phyloP scores from a whole-genome alignment of 2,797 vertebrate species.

The Betta splendens region DNA sequence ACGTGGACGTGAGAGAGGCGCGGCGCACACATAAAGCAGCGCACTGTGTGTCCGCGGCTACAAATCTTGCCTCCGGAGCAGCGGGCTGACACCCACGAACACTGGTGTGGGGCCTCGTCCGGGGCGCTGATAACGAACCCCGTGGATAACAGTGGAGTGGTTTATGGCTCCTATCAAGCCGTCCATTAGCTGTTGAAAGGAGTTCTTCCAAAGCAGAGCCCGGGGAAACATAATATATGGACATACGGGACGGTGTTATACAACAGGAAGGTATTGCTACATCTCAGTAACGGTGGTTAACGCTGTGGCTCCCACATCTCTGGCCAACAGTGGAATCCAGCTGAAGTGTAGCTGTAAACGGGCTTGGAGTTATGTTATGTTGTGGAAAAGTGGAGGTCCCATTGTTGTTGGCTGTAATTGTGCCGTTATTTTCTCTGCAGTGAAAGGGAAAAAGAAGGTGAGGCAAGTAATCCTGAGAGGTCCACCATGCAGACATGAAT shows the following conservation, averaged over 20 bases:
- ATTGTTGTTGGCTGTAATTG: conserved; percentile 51
- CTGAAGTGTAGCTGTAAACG: conserved; percentile 56
- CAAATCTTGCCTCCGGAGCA: conserved; percentile 60
- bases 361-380: conserved; percentile 36
- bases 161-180: conserved; percentile 60
- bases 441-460: conserved; percentile 20
- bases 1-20: conserved; percentile 53
- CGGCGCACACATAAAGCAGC: conserved; percentile 55
- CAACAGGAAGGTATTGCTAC: conserved; percentile 29
- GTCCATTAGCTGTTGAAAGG: conserved; percentile 61
- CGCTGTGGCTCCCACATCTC: conserved; percentile 20
- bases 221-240: conserved; percentile 30
- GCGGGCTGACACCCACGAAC: conserved; percentile 60
- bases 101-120: conserved; percentile 56
- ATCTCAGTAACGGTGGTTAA: conserved; percentile 27
- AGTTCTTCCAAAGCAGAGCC: conserved; percentile 27
- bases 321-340: conserved; percentile 42
- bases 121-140: conserved; percentile 69
- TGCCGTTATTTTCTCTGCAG: conserved; percentile 34
- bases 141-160: conserved; percentile 47
- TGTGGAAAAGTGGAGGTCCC: conserved; percentile 34
- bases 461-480: conserved; percentile 18
- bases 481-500: too few species aligned
- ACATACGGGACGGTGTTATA: conserved; percentile 44
- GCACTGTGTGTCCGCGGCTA: conserved; percentile 46